A percentile compares a stretch with the other conserved stretches of the same genome.
Evolutionary conservation across 1,140 invertebrate genomes (phyloP).

Genomic region (Caerostris extrusa): DNA sequence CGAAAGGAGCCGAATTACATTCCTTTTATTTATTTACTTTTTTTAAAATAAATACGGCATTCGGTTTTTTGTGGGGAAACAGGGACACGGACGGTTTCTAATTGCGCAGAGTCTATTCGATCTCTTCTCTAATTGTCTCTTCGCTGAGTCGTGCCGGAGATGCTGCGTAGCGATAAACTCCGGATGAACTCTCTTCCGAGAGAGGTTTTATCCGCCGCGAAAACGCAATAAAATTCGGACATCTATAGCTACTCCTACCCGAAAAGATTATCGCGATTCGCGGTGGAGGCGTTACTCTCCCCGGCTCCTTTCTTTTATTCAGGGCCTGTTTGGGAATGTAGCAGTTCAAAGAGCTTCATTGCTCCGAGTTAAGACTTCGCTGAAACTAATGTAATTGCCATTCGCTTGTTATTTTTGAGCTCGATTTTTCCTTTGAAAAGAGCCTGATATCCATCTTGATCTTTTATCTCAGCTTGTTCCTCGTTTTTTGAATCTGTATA

Average conservation of each 20-base stretch:
- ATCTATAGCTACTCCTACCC: slow-evolving; percentile 41
- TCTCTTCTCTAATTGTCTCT: slow-evolving; percentile 63
- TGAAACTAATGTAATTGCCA: slow-evolving; percentile 20
- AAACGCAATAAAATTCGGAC: slow-evolving; percentile 60
- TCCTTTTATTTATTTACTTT: not conserved
- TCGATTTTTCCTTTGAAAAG: slow-evolving; percentile 19
- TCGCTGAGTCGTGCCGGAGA: slow-evolving; percentile 50
- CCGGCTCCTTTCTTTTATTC: slow-evolving; percentile 53
- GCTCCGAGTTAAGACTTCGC: not conserved
- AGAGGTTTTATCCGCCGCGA: slow-evolving; percentile 33
- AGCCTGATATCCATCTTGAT: slow-evolving; percentile 8
- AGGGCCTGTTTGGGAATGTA: slow-evolving; percentile 8
- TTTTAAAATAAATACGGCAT: slow-evolving; percentile 43
- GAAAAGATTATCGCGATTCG: slow-evolving; percentile 26
- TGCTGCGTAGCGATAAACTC: slow-evolving; percentile 20
- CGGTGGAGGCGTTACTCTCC: slow-evolving; percentile 48
- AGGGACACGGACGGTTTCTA: slow-evolving; percentile 37
- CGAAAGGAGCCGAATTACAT: not conserved
- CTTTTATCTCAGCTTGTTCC: not conserved
- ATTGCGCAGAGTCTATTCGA: slow-evolving; percentile 61
- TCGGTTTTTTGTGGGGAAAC: slow-evolving; percentile 1
- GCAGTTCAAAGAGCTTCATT: slow-evolving; percentile 5
- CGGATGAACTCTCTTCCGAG: slow-evolving; percentile 33
- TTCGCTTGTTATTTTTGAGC: slow-evolving; percentile 37
- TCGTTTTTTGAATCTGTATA: not conserved